These are phyloP conservation scores for Corapipo altera DNA, from an alignment of 2,113 vertebrate genomes.

Conservation along the genomic window DNA sequence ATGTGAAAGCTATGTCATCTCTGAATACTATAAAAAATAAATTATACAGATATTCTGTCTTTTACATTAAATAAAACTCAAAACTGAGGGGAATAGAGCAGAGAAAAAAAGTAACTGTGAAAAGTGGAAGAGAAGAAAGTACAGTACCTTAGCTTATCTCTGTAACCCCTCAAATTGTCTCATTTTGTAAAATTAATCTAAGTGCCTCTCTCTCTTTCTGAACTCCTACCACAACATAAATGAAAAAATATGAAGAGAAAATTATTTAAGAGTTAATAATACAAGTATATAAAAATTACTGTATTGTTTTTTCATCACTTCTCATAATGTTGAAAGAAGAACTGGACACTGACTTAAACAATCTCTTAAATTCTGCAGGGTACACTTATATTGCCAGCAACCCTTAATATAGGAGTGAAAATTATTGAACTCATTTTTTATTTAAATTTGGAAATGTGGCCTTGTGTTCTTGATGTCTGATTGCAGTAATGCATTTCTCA, in stretches of 20 bases:
- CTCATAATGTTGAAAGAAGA: neutral
- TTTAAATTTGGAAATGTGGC: neutral
- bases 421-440: neutral
- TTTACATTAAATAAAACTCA: neutral
- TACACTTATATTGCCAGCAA: neutral
- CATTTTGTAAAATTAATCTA: neutral
- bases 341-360: neutral
- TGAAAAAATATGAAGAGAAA: neutral
- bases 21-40: neutral
- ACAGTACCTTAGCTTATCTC: neutral
- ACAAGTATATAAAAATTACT: neutral
- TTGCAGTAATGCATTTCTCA: neutral
- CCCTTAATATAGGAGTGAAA: neutral
- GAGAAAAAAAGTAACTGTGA: neutral
- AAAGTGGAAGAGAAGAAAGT: neutral
- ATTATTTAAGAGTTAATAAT: neutral
- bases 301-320: neutral
- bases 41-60: neutral
- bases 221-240: neutral
- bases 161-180: neutral
- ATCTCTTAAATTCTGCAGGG: neutral
- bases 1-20: neutral
- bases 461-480: neutral
- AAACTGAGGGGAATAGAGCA: neutral
- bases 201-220: neutral